Evolutionary conservation across 1,140 invertebrate species (phyloP).

Genomic region (Subanguina moxae): DNA sequence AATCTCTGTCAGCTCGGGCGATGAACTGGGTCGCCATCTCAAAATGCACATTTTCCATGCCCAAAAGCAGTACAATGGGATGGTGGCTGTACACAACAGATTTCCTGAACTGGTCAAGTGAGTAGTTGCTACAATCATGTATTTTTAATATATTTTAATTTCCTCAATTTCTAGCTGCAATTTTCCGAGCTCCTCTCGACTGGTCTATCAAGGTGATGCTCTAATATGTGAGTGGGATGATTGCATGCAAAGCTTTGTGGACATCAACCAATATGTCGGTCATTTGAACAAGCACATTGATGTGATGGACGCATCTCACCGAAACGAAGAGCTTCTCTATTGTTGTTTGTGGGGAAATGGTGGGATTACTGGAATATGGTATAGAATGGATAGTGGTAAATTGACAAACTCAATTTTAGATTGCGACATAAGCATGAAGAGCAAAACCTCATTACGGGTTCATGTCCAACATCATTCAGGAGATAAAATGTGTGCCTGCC

Average conservation of each 20-base stretch:
- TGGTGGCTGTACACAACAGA: not conserved
- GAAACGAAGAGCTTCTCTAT: slow-evolving; percentile 12
- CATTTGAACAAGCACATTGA: slow-evolving; percentile 33
- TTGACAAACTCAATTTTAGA: not conserved
- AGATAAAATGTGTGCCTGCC: slow-evolving; percentile 36
- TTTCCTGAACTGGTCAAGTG: slow-evolving; percentile 2
- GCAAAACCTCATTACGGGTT: slow-evolving; percentile 9
- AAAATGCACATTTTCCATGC: slow-evolving; percentile 26
- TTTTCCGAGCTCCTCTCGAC: slow-evolving; percentile 4
- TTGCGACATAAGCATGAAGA: slow-evolving; percentile 5
- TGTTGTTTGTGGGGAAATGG: slow-evolving; percentile 30
- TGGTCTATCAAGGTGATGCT: slow-evolving; percentile 24
- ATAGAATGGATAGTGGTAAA: not conserved
- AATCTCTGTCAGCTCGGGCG: slow-evolving; percentile 11
- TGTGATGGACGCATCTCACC: not conserved
- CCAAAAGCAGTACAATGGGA: slow-evolving; percentile 3
- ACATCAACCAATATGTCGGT: slow-evolving; percentile 35
- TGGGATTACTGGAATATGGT: not conserved
- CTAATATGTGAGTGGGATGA: slow-evolving; percentile 39
- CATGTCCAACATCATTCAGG: slow-evolving; percentile 24
- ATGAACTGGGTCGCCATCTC: slow-evolving; percentile 12
- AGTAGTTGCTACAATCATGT: no score
- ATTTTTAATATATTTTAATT: not conserved
- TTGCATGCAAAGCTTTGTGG: slow-evolving; percentile 26
- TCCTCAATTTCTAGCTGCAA: slow-evolving; percentile 10